Conservation (phyloP, 2,888 invertebrate genomes). For the Chironomus tentans region DNA sequence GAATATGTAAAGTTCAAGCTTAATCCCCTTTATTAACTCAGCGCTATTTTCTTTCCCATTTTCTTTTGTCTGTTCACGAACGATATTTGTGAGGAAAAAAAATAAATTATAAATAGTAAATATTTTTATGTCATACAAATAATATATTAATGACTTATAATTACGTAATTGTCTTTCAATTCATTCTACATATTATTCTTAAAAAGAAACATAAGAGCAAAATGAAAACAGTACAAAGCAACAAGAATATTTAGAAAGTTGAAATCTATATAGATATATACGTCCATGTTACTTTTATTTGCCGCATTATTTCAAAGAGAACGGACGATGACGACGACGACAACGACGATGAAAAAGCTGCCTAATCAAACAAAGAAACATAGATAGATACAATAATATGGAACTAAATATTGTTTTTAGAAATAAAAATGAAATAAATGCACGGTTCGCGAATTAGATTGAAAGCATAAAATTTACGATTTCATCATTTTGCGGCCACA, state of each 20-base stretch:
- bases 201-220: background rate
- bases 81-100: no score
- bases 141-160: slow-evolving; percentile 22
- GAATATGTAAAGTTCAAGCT: no score
- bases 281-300: background rate
- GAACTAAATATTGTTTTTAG: background rate
- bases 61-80: no score
- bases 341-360: background rate
- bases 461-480: slow-evolving; percentile 9
- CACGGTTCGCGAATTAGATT: slow-evolving; percentile 3
- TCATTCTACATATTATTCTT: background rate
- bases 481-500: slow-evolving; percentile 8
- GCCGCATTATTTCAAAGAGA: background rate
- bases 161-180: slow-evolving; percentile 20
- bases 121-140: background rate
- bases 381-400: background rate
- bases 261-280: background rate
- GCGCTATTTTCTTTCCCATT: no score
- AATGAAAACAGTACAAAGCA: background rate
- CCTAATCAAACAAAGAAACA: background rate
- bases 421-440: background rate
- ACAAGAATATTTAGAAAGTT: slow-evolving; percentile 19
- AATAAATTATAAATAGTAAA: no score
- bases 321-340: background rate
- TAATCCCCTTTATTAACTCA: no score